A percentile compares a stretch with the other conserved stretches of the same genome.
phyloP scores from a whole-genome alignment of 2,113 vertebrate species.

The Nothoprocta pentlandii region DNA sequence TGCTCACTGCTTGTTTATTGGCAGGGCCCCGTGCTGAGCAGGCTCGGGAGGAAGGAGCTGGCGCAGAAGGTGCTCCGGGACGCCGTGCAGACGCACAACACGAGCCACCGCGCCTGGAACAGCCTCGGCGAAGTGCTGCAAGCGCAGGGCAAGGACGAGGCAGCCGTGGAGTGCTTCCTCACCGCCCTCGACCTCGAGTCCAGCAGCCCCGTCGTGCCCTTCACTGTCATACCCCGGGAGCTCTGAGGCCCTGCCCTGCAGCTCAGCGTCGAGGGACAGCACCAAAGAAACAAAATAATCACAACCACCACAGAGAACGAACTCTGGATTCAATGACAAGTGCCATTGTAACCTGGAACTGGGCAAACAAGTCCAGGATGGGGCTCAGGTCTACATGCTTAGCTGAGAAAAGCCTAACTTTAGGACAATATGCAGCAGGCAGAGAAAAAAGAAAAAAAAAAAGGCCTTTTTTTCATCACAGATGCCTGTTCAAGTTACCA shows the following conservation, averaged over 20 bases:
- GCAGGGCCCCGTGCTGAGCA: slow-evolving; percentile 90
- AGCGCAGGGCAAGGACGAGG: slow-evolving; percentile 85
- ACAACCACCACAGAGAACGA: not conserved
- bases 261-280: not conserved
- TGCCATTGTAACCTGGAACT: slow-evolving; percentile 21
- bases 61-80: slow-evolving; percentile 95
- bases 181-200: slow-evolving; percentile 95
- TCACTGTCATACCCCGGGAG: slow-evolving; percentile 92
- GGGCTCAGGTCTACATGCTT: not conserved
- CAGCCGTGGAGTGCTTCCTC: slow-evolving; percentile 91
- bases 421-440: not conserved
- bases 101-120: slow-evolving; percentile 92
- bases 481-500: slow-evolving; percentile 9
- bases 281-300: slow-evolving; percentile 3
- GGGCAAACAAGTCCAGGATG: not conserved
- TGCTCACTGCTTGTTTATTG: slow-evolving; percentile 40
- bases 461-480: slow-evolving; percentile 9
- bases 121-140: slow-evolving; percentile 93
- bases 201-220: slow-evolving; percentile 91
- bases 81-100: slow-evolving; percentile 88
- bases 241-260: slow-evolving; percentile 78
- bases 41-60: slow-evolving; percentile 84
- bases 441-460: not conserved
- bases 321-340: not conserved
- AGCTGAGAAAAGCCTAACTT: not conserved